phyloP scores from a whole-genome alignment of 2,797 vertebrate species.

The Ficedula albicollis region DNA sequence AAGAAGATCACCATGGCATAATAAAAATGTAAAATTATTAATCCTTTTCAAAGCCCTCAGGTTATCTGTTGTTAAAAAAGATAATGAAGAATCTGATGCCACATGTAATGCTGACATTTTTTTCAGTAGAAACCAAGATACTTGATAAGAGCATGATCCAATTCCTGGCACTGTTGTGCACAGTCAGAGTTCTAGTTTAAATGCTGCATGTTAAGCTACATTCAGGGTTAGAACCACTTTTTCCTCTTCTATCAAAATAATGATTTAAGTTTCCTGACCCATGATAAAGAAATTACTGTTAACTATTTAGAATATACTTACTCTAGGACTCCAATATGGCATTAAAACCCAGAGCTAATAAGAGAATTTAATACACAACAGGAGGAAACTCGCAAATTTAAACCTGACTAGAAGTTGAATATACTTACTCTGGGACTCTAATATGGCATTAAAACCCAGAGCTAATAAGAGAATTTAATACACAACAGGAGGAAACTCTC shows the following conservation, averaged over 20 bases:
- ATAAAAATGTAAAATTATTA: neutral
- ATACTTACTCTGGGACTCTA: no score
- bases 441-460: no score
- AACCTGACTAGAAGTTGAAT: neutral
- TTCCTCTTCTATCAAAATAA: neutral
- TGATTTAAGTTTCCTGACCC: neutral
- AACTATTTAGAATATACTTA: neutral
- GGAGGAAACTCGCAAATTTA: neutral
- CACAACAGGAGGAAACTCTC: no score
- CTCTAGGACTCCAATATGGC: fast-evolving
- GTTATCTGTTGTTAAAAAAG: neutral
- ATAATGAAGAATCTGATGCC: neutral
- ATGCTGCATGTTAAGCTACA: neutral
- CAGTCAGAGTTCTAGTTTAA: neutral
- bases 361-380: neutral
- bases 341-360: neutral
- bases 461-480: no score
- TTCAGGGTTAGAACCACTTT: neutral
- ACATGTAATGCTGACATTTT: neutral
- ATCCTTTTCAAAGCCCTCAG: neutral
- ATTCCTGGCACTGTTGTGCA: neutral
- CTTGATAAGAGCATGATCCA: neutral
- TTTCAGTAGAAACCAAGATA: neutral
- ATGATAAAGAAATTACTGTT: neutral
- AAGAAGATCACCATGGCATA: neutral